These are phyloP conservation scores for Lutjanus argentimaculatus DNA, from an alignment of 2,797 vertebrate genomes.

Conservation along the genomic window DNA sequence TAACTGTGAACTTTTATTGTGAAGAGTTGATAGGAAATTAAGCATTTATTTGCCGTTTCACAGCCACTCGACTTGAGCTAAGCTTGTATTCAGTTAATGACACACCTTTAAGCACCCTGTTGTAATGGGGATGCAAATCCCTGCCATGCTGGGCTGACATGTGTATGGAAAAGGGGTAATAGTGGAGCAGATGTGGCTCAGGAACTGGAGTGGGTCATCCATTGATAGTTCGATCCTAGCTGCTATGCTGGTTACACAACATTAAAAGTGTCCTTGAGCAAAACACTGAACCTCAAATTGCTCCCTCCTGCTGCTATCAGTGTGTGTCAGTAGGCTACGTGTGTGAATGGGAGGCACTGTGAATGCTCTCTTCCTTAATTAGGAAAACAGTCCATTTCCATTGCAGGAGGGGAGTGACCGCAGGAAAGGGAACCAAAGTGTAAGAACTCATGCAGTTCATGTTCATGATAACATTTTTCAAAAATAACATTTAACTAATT, in stretches of 20 bases:
- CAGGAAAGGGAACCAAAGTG: background rate
- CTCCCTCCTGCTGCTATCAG: background rate
- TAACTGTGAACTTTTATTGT: too few species aligned
- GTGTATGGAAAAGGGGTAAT: background rate
- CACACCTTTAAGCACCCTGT: too few species aligned
- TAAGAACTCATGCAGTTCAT: background rate
- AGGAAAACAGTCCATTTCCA: slow-evolving; percentile 22
- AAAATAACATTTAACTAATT: background rate
- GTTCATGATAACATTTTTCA: background rate
- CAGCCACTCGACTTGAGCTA: too few species aligned
- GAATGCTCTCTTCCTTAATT: slow-evolving; percentile 21
- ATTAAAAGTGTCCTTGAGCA: slow-evolving; percentile 21
- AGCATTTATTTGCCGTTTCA: too few species aligned
- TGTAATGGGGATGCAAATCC: too few species aligned
- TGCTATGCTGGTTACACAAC: slow-evolving; percentile 10
- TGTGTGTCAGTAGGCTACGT: background rate
- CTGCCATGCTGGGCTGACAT: too few species aligned
- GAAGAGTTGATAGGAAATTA: too few species aligned
- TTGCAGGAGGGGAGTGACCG: background rate
- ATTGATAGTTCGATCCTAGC: slow-evolving; percentile 21
- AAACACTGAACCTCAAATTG: slow-evolving; percentile 21
- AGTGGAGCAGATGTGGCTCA: background rate
- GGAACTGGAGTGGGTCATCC: background rate
- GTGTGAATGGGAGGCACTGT: slow-evolving; percentile 7
- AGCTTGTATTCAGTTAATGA: too few species aligned